Evolutionary conservation across 2,888 invertebrate genomes (phyloP).

Genomic region (Poecilobothrus nobilitatus): DNA sequence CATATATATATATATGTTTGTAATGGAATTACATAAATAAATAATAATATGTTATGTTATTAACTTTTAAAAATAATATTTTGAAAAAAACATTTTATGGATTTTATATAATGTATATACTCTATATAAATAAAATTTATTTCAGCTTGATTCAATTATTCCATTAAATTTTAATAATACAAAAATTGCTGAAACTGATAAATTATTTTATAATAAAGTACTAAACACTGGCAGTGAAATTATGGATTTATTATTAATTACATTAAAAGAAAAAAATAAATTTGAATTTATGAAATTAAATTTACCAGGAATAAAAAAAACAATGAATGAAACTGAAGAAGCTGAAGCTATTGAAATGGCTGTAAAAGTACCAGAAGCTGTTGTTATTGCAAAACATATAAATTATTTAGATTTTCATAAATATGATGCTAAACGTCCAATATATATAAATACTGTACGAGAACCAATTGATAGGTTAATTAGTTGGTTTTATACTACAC

Average conservation of each 20-base stretch:
- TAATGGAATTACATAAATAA: no score
- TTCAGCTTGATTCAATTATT: no score
- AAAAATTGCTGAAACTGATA: slow-evolving; percentile 58
- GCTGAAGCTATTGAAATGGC: not conserved
- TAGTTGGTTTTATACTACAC: slow-evolving; percentile 83
- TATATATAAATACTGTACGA: slow-evolving; percentile 81
- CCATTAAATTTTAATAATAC: slow-evolving; percentile 55
- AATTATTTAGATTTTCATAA: slow-evolving; percentile 37
- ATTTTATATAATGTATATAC: no score
- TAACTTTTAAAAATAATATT: no score
- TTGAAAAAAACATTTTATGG: no score
- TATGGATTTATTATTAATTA: slow-evolving; percentile 32
- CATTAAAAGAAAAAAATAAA: slow-evolving; percentile 31
- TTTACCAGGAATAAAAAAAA: slow-evolving; percentile 25
- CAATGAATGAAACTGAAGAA: not conserved
- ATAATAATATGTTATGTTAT: no score
- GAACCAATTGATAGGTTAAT: slow-evolving; percentile 85
- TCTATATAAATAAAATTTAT: no score
- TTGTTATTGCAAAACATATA: slow-evolving; percentile 34
- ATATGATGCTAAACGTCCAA: slow-evolving; percentile 67
- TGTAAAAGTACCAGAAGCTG: slow-evolving; percentile 21
- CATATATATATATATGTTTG: no score
- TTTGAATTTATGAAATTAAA: slow-evolving; percentile 28
- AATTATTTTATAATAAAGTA: slow-evolving; percentile 53
- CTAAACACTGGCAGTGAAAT: slow-evolving; percentile 39